Conservation (phyloP, 1,140 invertebrate species). For the Monochamus saltuarius region DNA sequence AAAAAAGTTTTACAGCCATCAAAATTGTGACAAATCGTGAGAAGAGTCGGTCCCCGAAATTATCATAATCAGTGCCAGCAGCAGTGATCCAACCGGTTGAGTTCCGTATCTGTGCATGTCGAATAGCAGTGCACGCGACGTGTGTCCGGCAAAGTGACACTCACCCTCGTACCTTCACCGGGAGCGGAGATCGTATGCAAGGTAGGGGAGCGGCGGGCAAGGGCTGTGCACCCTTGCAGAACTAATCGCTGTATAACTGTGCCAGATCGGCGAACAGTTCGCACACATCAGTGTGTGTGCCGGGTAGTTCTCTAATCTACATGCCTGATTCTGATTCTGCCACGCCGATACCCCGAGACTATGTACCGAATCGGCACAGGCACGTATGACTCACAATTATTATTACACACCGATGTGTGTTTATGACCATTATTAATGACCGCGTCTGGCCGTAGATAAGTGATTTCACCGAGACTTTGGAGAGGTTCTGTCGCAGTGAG, state of each 20-base stretch:
- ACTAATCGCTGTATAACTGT: constrained; percentile 48
- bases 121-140: constrained; percentile 34
- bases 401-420: constrained; percentile 9
- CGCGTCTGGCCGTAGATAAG: constrained; percentile 8
- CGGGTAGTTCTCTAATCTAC: constrained; percentile 43
- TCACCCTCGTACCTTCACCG: constrained; percentile 12
- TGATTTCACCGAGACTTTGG: constrained; percentile 1
- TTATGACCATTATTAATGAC: constrained; percentile 15
- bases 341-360: constrained; percentile 16
- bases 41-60: constrained; percentile 21
- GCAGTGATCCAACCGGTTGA: constrained; percentile 22
- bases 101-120: constrained; percentile 21
- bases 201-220: constrained; percentile 22
- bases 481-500: too few species aligned
- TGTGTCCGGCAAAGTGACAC: constrained; percentile 38
- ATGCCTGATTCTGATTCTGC: constrained; percentile 24
- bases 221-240: constrained; percentile 42
- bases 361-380: constrained; percentile 11
- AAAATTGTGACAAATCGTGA: too few species aligned
- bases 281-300: constrained; percentile 34
- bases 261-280: constrained; percentile 36
- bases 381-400: constrained; percentile 19
- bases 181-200: constrained; percentile 6
- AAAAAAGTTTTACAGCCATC: too few species aligned
- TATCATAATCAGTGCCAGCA: constrained; percentile 30